These are phyloP conservation scores for Vesta saturnalis DNA, from an alignment of 2,888 invertebrate species.

Conservation along the genomic window DNA sequence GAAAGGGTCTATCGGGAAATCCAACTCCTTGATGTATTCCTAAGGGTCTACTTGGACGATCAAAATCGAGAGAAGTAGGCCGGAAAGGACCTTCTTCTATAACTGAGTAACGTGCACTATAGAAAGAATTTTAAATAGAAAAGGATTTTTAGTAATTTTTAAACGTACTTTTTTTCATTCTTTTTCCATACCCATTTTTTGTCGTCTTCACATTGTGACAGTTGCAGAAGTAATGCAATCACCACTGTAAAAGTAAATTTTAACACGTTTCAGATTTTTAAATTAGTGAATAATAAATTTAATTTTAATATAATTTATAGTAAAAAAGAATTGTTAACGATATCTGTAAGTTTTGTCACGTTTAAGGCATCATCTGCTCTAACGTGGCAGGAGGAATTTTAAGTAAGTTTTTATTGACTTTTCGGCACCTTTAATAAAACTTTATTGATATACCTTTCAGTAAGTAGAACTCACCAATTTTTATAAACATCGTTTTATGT, in stretches of 20 bases:
- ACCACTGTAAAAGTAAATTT: slow-evolving; percentile 14
- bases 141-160: slow-evolving; percentile 19
- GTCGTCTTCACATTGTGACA: slow-evolving; percentile 49
- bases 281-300: slow-evolving; percentile 28
- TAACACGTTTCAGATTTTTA: slow-evolving; percentile 7
- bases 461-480: slow-evolving; percentile 19
- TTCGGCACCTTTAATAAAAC: neutral
- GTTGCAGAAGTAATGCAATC: slow-evolving; percentile 5
- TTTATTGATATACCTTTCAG: neutral
- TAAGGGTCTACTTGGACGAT: slow-evolving; percentile 30
- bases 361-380: slow-evolving; percentile 31
- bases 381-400: slow-evolving; percentile 29
- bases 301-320: slow-evolving; percentile 25
- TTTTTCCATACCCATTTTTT: slow-evolving; percentile 63
- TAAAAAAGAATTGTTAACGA: slow-evolving; percentile 18
- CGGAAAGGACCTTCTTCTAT: slow-evolving; percentile 42
- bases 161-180: slow-evolving; percentile 42
- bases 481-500: slow-evolving; percentile 3
- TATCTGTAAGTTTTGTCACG: slow-evolving; percentile 34
- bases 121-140: slow-evolving; percentile 34
- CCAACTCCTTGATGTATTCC: slow-evolving; percentile 39
- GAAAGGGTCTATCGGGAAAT: slow-evolving; percentile 31
- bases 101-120: slow-evolving; percentile 50
- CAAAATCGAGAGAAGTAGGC: slow-evolving; percentile 29
- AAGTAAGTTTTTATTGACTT: slow-evolving; percentile 24